Percentiles rank a stretch among this genome's conserved stretches.
Conservation (phyloP, 2,113 vertebrate genomes). For the Labeo rohita region DNA sequence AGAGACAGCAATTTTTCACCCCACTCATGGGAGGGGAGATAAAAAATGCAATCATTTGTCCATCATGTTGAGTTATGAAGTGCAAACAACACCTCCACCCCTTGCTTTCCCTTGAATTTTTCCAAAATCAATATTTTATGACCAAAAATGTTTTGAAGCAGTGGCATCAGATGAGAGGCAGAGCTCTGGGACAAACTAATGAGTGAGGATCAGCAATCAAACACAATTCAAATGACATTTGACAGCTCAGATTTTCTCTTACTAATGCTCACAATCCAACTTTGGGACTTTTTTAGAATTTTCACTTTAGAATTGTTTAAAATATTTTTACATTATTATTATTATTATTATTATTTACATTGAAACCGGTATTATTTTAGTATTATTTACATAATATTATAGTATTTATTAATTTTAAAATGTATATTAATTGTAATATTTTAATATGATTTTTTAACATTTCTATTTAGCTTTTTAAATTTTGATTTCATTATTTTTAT, state of each 20-base stretch:
- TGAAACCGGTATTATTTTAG: too few species aligned
- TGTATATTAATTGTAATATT: neutral
- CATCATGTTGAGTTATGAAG: slow-evolving; percentile 43
- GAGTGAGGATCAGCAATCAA: neutral
- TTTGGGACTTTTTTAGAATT: too few species aligned
- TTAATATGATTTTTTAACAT: neutral
- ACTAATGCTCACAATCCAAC: neutral
- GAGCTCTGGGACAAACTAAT: neutral
- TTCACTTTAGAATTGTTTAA: too few species aligned
- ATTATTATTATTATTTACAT: too few species aligned
- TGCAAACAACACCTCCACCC: slow-evolving; percentile 35
- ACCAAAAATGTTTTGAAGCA: slow-evolving; percentile 45
- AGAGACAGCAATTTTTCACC: neutral
- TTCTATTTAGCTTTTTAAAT: neutral
- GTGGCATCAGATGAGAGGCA: neutral
- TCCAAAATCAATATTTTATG: slow-evolving; percentile 65
- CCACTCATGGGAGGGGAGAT: slow-evolving; percentile 23
- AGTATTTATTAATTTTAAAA: too few species aligned
- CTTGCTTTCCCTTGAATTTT: slow-evolving; percentile 52
- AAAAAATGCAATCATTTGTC: slow-evolving; percentile 39
- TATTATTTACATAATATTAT: too few species aligned
- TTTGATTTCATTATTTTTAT: neutral
- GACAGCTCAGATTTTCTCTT: neutral
- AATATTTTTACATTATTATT: too few species aligned
- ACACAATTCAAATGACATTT: neutral